Percentiles rank a stretch among this genome's conserved stretches.
These are phyloP conservation scores for Myiagra hebetior DNA, from an alignment of 2,113 vertebrate genomes.

Conservation along the genomic window DNA sequence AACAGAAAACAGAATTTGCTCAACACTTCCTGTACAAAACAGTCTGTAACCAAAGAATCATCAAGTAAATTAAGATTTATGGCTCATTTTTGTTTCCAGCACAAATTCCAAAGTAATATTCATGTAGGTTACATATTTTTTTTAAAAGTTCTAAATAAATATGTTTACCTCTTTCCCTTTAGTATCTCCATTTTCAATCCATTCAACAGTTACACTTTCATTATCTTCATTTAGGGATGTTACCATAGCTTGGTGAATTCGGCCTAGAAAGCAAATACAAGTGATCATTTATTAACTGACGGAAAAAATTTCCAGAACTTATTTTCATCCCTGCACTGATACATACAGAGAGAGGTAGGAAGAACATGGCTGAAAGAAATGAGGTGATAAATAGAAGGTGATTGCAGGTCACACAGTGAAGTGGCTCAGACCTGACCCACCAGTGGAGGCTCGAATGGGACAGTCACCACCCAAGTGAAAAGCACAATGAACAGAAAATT, in stretches of 20 bases:
- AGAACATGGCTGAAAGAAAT: neutral
- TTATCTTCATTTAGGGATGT: slow-evolving; percentile 93
- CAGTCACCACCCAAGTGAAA: neutral
- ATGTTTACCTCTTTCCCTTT: slow-evolving; percentile 92
- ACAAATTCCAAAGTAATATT: neutral
- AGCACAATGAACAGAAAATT: neutral
- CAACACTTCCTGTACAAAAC: neutral
- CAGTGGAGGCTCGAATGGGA: neutral
- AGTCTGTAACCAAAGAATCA: neutral
- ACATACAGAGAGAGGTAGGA: neutral
- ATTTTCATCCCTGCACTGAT: neutral
- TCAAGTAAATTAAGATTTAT: neutral
- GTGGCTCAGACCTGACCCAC: neutral
- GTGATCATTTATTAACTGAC: neutral
- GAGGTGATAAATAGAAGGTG: neutral
- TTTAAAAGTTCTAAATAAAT: neutral
- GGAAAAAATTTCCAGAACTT: neutral
- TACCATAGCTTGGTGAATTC: slow-evolving; percentile 97
- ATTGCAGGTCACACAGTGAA: neutral
- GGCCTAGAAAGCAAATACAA: slow-evolving; percentile 72
- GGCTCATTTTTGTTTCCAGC: neutral
- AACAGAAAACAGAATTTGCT: neutral
- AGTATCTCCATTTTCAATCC: slow-evolving; percentile 97
- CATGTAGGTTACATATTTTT: neutral
- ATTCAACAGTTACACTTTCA: slow-evolving; percentile 93